Conservation (phyloP, 1,140 invertebrate genomes). For the Bombus sibiricus region DNA sequence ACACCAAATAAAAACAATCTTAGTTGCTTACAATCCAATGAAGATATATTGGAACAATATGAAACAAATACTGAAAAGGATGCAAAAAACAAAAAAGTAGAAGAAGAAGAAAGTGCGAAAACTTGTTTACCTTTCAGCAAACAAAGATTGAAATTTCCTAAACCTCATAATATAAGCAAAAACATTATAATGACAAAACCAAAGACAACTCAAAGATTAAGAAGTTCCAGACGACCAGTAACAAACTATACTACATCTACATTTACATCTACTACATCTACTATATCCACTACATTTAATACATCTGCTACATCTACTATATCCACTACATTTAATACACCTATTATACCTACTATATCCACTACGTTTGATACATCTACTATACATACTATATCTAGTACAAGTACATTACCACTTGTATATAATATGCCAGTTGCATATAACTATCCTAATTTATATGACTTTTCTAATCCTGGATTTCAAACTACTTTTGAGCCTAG, state of each 20-base stretch:
- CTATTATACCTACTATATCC: background rate
- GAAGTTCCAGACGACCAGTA: background rate
- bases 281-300: background rate
- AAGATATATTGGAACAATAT: background rate
- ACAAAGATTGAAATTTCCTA: conserved; percentile 17
- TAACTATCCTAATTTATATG: background rate
- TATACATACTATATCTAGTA: background rate
- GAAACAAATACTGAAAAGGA: background rate
- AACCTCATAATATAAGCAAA: conserved; percentile 7
- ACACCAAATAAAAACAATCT: background rate
- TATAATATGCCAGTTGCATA: background rate
- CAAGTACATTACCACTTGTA: background rate
- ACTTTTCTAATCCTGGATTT: background rate
- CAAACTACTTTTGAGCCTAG: background rate
- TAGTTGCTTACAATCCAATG: background rate
- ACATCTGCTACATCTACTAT: background rate
- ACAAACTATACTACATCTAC: background rate
- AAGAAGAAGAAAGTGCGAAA: background rate
- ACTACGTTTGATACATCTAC: background rate
- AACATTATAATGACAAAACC: background rate
- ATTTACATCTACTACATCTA: background rate
- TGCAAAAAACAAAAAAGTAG: background rate
- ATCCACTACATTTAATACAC: background rate
- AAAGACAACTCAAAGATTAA: background rate
- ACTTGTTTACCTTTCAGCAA: conserved; percentile 20